Base-by-base conservation (phyloP, 2,888 invertebrate species). In the Podabrus alpinus region DNA sequence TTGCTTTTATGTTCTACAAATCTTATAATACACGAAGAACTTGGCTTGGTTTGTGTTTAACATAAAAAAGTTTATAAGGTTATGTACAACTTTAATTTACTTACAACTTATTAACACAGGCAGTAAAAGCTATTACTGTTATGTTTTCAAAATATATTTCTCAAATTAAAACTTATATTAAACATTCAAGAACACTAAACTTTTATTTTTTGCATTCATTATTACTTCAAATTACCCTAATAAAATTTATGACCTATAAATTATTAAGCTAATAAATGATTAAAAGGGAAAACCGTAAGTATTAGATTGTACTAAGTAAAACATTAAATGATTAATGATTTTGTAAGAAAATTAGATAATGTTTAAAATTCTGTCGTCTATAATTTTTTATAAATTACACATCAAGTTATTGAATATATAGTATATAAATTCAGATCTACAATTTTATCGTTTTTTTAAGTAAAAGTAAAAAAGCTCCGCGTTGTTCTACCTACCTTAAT, bases 31-130 rank as follows among this genome's bases (percentile, higher is more conserved):
- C 62, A 19, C 62, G 62, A 64, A 64, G 7, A 16, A 64, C 19
- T 64, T 15, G 17, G 21, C 62, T 64, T 64, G 62, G 62, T 64
- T 64, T 64, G 62, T 64, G 62, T 64, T 64, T 19, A 16, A 64
- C 62, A 64, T 64, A 64, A 64, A 64, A 64, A 64, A 64, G 62
- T 64, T 64, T 64, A 64, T 64, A 64, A 19, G 17, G 62, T 64
- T 17, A 64, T 64, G 21, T 64, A 64, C 62, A 45, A 64, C 62
- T 64, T 64, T 64, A 64, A 64, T 64, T 64, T 64, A 64, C 62
- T 64, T 19, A 21, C 21, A 19, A 64, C 19, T 64, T 64, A 64
- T 64, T 64, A 64, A 64, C 62, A 64, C 45, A 45, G n/a, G 21
- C 62, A 64, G 17, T 64, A 64, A 19, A 64, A 64, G n/a, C 17